Percentiles rank a stretch among this genome's conserved stretches.
Conservation (phyloP, 2,888 invertebrate species). For the Oscheius sp. region DNA sequence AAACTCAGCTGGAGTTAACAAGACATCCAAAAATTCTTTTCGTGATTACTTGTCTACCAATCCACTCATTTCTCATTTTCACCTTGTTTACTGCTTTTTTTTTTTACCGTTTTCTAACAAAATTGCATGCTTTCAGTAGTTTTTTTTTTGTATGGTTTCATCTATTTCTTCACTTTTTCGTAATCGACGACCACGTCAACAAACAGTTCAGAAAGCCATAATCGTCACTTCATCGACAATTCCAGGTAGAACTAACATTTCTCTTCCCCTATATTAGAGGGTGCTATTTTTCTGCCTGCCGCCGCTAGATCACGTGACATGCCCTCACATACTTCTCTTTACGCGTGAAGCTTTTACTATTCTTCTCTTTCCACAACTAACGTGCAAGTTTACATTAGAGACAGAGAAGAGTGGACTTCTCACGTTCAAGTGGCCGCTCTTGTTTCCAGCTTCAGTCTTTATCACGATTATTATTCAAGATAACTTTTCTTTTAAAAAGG, state of each 20-base stretch:
- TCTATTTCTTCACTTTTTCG: slow-evolving; percentile 19
- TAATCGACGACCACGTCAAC: not conserved
- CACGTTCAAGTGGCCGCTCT: too few relatives aligned
- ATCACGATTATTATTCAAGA: not conserved
- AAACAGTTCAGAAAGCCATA: not conserved
- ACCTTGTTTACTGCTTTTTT: too few relatives aligned
- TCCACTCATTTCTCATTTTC: not conserved
- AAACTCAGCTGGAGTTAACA: slow-evolving; percentile 11
- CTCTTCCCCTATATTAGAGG: not conserved
- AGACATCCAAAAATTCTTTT: not conserved
- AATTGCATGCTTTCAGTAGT: not conserved
- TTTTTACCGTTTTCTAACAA: not conserved
- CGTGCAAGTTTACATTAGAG: too few relatives aligned
- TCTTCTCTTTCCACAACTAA: slow-evolving; percentile 5
- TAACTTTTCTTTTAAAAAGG: not conserved
- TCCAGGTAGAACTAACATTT: not conserved
- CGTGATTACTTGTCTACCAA: not conserved
- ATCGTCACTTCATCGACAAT: slow-evolving; percentile 4
- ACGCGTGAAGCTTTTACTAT: not conserved
- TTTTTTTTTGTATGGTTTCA: slow-evolving; percentile 21
- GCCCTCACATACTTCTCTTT: not conserved
- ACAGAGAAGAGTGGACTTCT: too few relatives aligned
- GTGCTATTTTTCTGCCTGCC: not conserved
- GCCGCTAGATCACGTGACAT: not conserved
- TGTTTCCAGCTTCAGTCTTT: not conserved